Evolutionary conservation across 2,113 vertebrate species (phyloP).

Genomic region (Mesembrinibis cayennensis): DNA sequence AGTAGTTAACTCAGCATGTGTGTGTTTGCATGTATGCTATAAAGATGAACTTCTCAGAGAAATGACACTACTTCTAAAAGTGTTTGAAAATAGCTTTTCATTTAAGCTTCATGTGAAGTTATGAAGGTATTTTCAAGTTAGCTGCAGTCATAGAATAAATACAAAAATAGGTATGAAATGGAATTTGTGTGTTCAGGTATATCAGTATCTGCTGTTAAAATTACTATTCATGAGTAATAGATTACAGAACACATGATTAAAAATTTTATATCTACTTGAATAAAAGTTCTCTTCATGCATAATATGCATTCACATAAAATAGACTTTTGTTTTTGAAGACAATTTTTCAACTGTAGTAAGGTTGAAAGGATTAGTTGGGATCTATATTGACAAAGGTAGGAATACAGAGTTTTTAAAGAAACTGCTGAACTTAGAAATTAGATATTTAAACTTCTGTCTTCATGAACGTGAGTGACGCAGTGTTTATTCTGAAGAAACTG

Average conservation of each 20-base stretch:
- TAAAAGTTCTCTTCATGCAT: not conserved
- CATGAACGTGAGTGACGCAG: not conserved
- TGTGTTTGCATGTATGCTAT: not conserved
- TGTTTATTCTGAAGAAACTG: not conserved
- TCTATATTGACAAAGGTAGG: not conserved
- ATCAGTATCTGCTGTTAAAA: not conserved
- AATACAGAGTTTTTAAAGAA: not conserved
- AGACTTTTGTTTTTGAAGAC: not conserved
- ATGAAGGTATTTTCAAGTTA: not conserved
- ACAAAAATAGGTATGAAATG: not conserved
- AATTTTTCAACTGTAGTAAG: not conserved
- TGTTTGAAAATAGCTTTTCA: not conserved
- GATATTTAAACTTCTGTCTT: not conserved
- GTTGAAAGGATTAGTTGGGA: not conserved
- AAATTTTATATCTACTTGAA: not conserved
- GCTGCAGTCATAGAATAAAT: not conserved
- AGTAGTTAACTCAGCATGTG: not conserved
- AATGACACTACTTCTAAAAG: not conserved
- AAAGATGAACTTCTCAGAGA: not conserved
- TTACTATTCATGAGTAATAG: not conserved
- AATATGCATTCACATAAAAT: not conserved
- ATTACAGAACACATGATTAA: not conserved
- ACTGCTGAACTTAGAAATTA: not conserved
- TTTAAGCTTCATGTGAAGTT: not conserved
- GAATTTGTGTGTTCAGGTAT: not conserved